phyloP scores from a whole-genome alignment of 35 echinoderm and acorn worm species.

The Chiridota heheva region DNA sequence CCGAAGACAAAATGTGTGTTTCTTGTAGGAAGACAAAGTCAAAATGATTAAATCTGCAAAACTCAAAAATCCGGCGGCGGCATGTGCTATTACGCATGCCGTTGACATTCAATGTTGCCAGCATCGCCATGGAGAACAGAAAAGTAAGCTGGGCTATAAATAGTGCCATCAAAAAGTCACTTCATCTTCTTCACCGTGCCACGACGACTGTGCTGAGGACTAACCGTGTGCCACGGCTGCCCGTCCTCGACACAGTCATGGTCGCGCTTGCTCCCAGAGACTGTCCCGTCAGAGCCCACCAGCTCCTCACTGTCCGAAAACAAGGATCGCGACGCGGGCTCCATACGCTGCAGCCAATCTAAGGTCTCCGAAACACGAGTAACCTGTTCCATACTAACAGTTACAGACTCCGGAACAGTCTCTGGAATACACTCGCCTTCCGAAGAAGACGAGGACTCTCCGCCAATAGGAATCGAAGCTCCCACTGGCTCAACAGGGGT shows the following conservation, averaged over 20 bases:
- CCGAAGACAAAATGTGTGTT: background rate
- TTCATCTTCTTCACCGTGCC: background rate
- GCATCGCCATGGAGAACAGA: background rate
- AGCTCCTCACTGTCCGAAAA: background rate
- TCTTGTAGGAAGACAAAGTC: slow-evolving; percentile 46
- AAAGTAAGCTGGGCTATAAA: background rate
- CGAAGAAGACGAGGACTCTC: background rate
- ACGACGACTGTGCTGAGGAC: no score
- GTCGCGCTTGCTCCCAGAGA: background rate
- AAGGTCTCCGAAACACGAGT: no score
- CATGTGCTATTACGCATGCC: background rate
- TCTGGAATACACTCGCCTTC: no score
- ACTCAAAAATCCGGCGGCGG: background rate
- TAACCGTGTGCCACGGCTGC: no score
- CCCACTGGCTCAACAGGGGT: background rate
- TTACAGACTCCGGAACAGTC: no score
- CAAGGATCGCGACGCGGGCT: no score
- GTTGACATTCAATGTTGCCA: slow-evolving; percentile 24
- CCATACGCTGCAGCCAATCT: no score
- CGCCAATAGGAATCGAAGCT: background rate
- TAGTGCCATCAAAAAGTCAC: background rate
- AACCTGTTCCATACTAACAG: no score
- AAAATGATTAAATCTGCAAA: background rate
- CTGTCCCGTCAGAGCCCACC: background rate
- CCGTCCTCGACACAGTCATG: background rate